A percentile compares a stretch with the other conserved stretches of the same genome.
phyloP scores from a whole-genome alignment of 2,797 vertebrate species.

The Acestrorhynchus altus region DNA sequence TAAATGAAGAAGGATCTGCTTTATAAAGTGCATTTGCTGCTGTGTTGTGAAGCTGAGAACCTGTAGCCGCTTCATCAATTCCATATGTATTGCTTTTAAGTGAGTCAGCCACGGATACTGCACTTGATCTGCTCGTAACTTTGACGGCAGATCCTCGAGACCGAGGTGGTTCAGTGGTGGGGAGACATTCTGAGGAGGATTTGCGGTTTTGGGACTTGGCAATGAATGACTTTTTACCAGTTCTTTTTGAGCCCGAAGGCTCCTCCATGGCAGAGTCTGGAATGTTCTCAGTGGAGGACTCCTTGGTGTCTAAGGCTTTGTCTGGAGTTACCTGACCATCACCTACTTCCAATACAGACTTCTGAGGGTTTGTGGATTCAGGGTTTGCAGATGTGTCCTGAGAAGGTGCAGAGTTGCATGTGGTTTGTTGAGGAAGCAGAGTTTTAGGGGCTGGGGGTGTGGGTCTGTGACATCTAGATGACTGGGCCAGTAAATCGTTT shows the following conservation, averaged over 20 bases:
- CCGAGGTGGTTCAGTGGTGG: slow-evolving; percentile 37
- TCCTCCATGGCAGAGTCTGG: background rate
- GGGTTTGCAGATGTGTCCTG: slow-evolving; percentile 20
- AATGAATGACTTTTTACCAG: slow-evolving; percentile 32
- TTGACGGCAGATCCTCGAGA: background rate
- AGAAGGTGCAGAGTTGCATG: slow-evolving; percentile 50
- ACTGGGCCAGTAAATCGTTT: slow-evolving; percentile 66
- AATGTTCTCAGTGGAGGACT: slow-evolving; percentile 35
- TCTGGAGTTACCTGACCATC: slow-evolving; percentile 53
- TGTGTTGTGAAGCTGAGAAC: background rate
- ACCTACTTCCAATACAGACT: background rate
- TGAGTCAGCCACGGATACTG: background rate
- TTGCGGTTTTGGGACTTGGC: slow-evolving; percentile 17
- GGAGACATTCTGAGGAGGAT: slow-evolving; percentile 18
- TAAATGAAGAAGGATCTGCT: background rate
- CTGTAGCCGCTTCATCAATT: background rate
- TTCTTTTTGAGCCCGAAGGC: slow-evolving; percentile 24
- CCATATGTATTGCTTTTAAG: background rate
- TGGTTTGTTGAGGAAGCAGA: slow-evolving; percentile 41
- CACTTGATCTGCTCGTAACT: background rate
- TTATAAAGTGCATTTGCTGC: slow-evolving; percentile 32
- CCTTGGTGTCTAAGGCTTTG: slow-evolving; percentile 36
- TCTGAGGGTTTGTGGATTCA: background rate
- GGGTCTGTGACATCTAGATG: slow-evolving; percentile 51
- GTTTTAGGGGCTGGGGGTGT: slow-evolving; percentile 24